A percentile compares a stretch with the other conserved stretches of the same genome.
phyloP scores from a whole-genome alignment of 2,888 invertebrate genomes.

The Pinctada fucata region DNA sequence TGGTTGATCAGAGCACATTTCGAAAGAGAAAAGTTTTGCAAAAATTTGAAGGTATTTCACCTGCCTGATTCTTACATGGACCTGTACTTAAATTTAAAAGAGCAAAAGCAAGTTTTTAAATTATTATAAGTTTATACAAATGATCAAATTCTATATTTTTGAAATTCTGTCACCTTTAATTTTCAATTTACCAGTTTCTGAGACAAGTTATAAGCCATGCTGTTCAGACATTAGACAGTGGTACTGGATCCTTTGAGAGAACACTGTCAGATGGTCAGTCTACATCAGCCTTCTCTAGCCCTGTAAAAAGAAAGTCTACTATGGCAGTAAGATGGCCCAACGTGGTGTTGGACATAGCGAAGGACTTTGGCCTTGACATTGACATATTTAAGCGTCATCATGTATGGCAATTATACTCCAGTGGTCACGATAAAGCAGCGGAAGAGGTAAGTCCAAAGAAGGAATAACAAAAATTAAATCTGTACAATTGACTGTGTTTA shows the following conservation, averaged over 20 bases:
- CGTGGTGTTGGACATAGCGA: constrained; percentile 84
- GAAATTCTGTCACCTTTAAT: no score
- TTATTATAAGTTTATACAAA: no score
- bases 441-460: constrained; percentile 79
- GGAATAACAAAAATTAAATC: no score
- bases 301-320: constrained; percentile 33
- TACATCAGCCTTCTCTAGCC: constrained; percentile 32
- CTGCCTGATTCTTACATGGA: no score
- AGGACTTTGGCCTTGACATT: constrained; percentile 86
- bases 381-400: constrained; percentile 88
- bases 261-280: constrained; percentile 6
- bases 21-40: no score
- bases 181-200: constrained; percentile 53
- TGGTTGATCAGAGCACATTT: no score
- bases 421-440: constrained; percentile 81
- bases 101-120: no score
- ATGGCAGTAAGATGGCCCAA: constrained; percentile 83
- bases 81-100: no score
- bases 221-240: constrained; percentile 40
- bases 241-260: not conserved
- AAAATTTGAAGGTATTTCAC: no score
- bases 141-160: no score
- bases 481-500: no score
- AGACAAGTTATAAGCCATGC: constrained; percentile 47
- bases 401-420: constrained; percentile 82